Percentiles rank a stretch among this genome's conserved stretches.
These are phyloP conservation scores for Sturnira hondurensis DNA, from an alignment of 2,113 vertebrate genomes.

Conservation along the genomic window DNA sequence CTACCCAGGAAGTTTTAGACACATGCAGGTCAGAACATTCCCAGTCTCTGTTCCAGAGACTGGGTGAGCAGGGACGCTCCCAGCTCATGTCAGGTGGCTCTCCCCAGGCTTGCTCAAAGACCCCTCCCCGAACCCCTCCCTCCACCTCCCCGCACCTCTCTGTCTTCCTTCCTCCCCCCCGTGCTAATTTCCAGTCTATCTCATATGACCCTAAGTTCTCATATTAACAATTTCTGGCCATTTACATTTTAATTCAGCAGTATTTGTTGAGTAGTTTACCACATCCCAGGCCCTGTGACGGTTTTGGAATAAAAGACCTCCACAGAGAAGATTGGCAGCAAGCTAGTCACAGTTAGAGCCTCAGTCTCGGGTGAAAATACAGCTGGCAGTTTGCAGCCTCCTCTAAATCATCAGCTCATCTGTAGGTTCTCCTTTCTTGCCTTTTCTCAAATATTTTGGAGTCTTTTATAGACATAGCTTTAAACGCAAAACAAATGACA, in stretches of 20 bases:
- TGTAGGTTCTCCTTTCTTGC: neutral
- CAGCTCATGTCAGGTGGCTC: neutral
- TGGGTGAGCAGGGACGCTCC: neutral
- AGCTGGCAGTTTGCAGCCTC: neutral
- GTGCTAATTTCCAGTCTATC: neutral
- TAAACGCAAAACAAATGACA: conserved; percentile 41
- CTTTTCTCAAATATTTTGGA: neutral
- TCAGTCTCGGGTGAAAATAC: neutral
- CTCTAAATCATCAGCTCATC: neutral
- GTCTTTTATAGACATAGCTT: neutral
- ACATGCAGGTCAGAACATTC: neutral
- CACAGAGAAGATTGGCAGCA: neutral
- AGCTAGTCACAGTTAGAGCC: neutral
- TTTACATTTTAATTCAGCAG: neutral
- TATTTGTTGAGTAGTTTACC: neutral
- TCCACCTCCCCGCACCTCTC: neutral
- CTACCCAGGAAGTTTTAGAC: neutral
- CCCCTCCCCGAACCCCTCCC: neutral
- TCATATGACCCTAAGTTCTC: neutral
- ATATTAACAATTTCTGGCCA: neutral
- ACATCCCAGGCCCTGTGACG: neutral
- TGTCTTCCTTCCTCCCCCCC: neutral
- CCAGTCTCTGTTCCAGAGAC: neutral
- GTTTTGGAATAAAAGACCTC: neutral
- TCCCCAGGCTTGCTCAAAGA: neutral